Conservation (phyloP, 2,797 vertebrate genomes). For the Melanotaenia boesemani region DNA sequence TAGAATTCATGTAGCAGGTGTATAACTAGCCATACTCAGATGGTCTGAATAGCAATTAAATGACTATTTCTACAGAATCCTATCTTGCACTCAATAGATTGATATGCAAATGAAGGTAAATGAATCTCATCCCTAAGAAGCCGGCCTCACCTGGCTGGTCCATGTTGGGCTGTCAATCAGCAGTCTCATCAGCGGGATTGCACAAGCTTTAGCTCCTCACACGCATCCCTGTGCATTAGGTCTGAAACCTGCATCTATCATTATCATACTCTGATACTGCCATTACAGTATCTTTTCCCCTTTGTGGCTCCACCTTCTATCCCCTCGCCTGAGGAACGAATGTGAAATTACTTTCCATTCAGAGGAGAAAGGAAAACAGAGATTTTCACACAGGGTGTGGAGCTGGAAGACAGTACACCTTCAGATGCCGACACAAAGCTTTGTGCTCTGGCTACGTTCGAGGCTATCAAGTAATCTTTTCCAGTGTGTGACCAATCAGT, state of each 20-base stretch:
- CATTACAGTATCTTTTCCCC: constrained; percentile 61
- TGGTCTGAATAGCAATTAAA: constrained; percentile 57
- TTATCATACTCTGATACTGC: constrained; percentile 61
- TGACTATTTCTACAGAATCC: constrained; percentile 65
- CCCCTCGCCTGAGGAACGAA: constrained; percentile 61
- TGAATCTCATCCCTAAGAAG: constrained; percentile 60
- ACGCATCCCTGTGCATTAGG: constrained; percentile 52
- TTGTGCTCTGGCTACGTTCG: constrained; percentile 23
- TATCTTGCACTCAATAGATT: constrained; percentile 50
- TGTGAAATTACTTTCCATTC: constrained; percentile 60
- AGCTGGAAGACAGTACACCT: constrained; percentile 44
- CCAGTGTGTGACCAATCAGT: constrained; percentile 43
- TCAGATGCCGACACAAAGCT: constrained; percentile 13
- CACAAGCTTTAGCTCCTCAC: constrained; percentile 15
- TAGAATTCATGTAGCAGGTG: constrained; percentile 53
- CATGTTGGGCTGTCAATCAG: constrained; percentile 62
- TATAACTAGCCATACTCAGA: constrained; percentile 39
- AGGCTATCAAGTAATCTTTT: constrained; percentile 26
- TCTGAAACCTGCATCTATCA: constrained; percentile 68
- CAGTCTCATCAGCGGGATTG: constrained; percentile 50
- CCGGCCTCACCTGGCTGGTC: constrained; percentile 58
- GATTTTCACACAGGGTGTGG: constrained; percentile 59
- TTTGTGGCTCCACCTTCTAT: constrained; percentile 40
- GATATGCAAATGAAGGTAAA: constrained; percentile 74
- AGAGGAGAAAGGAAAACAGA: constrained; percentile 41